These are phyloP conservation scores for Thunnus albacares DNA, from an alignment of 2,797 vertebrate genomes.

Conservation along the genomic window DNA sequence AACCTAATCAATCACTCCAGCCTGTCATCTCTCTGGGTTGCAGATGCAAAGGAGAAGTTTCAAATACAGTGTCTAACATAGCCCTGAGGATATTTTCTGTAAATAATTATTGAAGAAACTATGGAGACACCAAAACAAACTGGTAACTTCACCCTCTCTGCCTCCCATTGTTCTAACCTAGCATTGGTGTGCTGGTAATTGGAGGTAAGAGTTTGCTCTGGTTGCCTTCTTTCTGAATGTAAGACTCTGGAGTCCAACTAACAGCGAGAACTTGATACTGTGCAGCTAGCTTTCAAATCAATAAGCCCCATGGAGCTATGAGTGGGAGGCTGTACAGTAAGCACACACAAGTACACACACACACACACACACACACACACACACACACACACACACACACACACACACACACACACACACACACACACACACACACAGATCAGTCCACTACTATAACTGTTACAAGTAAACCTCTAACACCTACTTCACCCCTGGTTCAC, in stretches of 20 bases:
- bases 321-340: slow-evolving; percentile 68
- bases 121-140: slow-evolving; percentile 47
- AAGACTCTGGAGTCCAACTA: slow-evolving; percentile 53
- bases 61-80: slow-evolving; percentile 24
- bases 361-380: slow-evolving; percentile 4
- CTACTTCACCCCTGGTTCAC: slow-evolving; percentile 65
- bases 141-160: slow-evolving; percentile 7
- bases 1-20: slow-evolving; percentile 65
- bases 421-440: slow-evolving; percentile 30
- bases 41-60: slow-evolving; percentile 32
- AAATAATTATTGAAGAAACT: slow-evolving; percentile 58
- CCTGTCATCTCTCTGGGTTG: slow-evolving; percentile 26
- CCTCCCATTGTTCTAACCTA: slow-evolving; percentile 22
- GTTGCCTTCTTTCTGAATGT: slow-evolving; percentile 42
- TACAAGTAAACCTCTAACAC: slow-evolving; percentile 31
- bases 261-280: slow-evolving; percentile 36
- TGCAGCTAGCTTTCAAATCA: slow-evolving; percentile 68
- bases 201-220: slow-evolving; percentile 34
- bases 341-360: slow-evolving; percentile 38
- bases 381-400: slow-evolving; percentile 17
- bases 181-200: slow-evolving; percentile 24
- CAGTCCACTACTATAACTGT: slow-evolving; percentile 38
- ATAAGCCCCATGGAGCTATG: slow-evolving; percentile 59
- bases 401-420: slow-evolving; percentile 15
- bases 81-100: slow-evolving; percentile 45